Conservation (phyloP, 2,797 vertebrate species). For the Enteromius anoplus region DNA sequence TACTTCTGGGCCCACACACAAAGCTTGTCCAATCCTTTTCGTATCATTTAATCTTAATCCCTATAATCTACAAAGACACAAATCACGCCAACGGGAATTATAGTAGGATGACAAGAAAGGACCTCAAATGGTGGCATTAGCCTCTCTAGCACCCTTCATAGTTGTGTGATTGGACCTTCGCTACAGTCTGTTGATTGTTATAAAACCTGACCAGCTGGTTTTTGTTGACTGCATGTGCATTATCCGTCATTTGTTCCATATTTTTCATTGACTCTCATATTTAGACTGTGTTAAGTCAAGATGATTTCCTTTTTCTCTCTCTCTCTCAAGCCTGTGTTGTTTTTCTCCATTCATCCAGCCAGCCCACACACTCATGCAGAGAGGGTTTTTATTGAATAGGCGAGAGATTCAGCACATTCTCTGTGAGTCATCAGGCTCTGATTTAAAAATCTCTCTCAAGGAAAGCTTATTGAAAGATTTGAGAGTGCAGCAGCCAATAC, state of each 20-base stretch:
- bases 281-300: not conserved
- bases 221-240: not conserved
- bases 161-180: not conserved
- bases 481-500: not conserved
- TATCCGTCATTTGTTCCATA: not conserved
- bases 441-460: conserved; percentile 28
- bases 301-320: conserved; percentile 17
- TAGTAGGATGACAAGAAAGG: conserved; percentile 35
- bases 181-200: not conserved
- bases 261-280: not conserved
- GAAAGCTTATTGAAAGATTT: conserved; percentile 19
- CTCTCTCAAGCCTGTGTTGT: not conserved
- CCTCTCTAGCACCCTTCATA: not conserved
- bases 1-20: conserved; percentile 18
- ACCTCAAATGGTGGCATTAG: conserved; percentile 22
- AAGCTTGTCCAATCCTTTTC: conserved; percentile 39
- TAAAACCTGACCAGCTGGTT: conserved; percentile 9
- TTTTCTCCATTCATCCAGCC: conserved; percentile 21
- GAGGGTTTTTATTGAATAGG: conserved; percentile 20
- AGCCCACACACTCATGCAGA: not conserved
- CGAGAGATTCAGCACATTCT: conserved; percentile 17
- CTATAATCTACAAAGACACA: conserved; percentile 38
- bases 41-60: conserved; percentile 61
- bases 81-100: conserved; percentile 51
- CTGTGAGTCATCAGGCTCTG: conserved; percentile 43